These are phyloP conservation scores for Drosophila diplacantha DNA, from an alignment of 2,888 invertebrate genomes.

Conservation along the genomic window DNA sequence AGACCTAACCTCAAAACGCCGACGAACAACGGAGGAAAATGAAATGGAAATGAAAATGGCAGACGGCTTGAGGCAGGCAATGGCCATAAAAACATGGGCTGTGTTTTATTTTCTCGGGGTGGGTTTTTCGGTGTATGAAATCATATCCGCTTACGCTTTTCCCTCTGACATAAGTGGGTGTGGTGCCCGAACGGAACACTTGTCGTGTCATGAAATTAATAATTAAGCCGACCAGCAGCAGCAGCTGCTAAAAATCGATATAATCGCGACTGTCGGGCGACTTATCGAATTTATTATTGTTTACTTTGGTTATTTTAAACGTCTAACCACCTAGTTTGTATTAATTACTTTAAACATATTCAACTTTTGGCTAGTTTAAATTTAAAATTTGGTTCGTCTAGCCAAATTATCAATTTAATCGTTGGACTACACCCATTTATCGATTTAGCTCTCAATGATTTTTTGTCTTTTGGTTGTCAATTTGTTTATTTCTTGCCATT, in stretches of 20 bases:
- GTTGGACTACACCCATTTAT: conserved; percentile 7
- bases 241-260: conserved; percentile 33
- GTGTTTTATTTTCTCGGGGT: conserved; percentile 22
- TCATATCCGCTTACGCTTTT: conserved; percentile 47
- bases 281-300: conserved; percentile 2
- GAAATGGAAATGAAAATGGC: conserved; percentile 15
- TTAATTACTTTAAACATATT: neutral
- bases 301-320: neutral
- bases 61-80: conserved; percentile 58
- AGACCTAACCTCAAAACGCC: conserved; percentile 56
- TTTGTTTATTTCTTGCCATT: too few species aligned
- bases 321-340: accelerated
- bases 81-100: conserved; percentile 35
- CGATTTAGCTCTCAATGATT: neutral
- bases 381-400: too few species aligned
- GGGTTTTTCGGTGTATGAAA: conserved; percentile 27
- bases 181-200: conserved; percentile 36
- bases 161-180: conserved; percentile 43
- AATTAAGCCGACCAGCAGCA: conserved; percentile 12
- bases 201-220: conserved; percentile 20
- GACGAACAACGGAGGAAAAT: conserved; percentile 39
- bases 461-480: neutral
- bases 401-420: too few species aligned
- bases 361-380: too few species aligned
- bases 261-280: conserved; percentile 1